Evolutionary conservation across 2,888 invertebrate genomes (phyloP), one percentile per base, ranked within the genome.

Genomic region (Caenorhabditis wallacei): DNA sequence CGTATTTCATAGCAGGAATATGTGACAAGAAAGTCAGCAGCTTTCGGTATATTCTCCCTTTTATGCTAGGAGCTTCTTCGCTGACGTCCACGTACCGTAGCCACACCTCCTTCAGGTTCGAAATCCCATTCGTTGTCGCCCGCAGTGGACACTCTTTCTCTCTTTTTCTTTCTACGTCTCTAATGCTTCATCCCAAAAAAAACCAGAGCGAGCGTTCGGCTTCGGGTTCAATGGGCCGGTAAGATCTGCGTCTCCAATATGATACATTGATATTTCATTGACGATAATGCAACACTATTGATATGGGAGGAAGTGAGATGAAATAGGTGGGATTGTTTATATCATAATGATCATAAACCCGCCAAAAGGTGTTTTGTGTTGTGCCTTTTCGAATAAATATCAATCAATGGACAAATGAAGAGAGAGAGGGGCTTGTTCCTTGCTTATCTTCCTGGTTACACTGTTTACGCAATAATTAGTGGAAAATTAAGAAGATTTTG

Each of bases 51-150:
- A 61, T 37, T 37, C 76, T 43, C 16, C 68, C 76, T 69, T 76
- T 68, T 76, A 76, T 66, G 64, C 46, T 30, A 40, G 69, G 76
- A 76, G 76, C 76, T 53, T 68, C 40, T 61, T 30, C 40, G 18
- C 57, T 57, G 57, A 53, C 51, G 61, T 68, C 76, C 76, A 76
- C 68, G 68, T 68, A 76, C 76, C 68, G 76, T 76, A 76, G 76
- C 76, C 76, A 76, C 76, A 76, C 76, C 76, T 76, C 76, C 69
- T 76, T 76, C 76, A 76, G 76, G 76, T 76, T 76, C 76, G 76
- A 68, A 76, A 76, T 76, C 76, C 68, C 76, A 76, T 76, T 76
- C 68, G 74, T 63, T 63, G 72, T 66, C 54, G 63, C 63, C 59
- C 56, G n/a, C 56, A 57, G 59, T 57, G 56, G 59, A 57, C 59